Conservation (phyloP, 2,797 vertebrate genomes). For the Luscinia megarhynchos region DNA sequence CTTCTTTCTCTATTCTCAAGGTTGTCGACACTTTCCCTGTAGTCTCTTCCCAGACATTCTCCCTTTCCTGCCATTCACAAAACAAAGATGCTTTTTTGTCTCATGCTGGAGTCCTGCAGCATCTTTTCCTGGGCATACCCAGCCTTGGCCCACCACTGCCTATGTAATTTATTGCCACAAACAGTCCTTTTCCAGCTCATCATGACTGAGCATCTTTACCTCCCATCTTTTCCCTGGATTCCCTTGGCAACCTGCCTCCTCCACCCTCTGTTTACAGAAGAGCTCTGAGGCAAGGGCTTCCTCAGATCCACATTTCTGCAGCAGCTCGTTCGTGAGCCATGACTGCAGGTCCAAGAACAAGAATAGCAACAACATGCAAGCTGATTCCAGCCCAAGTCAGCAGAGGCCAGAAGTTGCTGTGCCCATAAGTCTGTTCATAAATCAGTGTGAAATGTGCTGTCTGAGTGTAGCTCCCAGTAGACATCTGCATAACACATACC, state of each 20-base stretch:
- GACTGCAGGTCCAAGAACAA: constrained; percentile 11
- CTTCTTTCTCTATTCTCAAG: not conserved
- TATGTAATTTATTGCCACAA: not conserved
- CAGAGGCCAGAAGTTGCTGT: not conserved
- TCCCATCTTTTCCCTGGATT: not conserved
- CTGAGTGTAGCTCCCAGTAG: constrained; percentile 35
- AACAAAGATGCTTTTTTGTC: not conserved
- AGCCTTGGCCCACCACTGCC: not conserved
- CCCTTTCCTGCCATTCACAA: not conserved
- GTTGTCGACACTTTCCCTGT: not conserved
- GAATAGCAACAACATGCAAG: constrained; percentile 27
- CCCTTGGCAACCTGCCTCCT: not conserved
- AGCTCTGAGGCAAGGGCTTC: not conserved
- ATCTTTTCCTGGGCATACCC: not conserved
- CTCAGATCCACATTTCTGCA: not conserved
- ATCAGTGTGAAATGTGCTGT: constrained; percentile 54
- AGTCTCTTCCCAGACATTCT: not conserved
- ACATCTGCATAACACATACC: constrained; percentile 65
- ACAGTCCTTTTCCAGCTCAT: not conserved
- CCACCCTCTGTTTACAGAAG: not conserved
- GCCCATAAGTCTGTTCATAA: constrained; percentile 33
- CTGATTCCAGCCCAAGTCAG: constrained; percentile 24
- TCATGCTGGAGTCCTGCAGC: not conserved
- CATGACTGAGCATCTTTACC: not conserved
- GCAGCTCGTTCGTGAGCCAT: not conserved